Conservation (phyloP, 2,888 invertebrate species). For the Leucophora obtusa region DNA sequence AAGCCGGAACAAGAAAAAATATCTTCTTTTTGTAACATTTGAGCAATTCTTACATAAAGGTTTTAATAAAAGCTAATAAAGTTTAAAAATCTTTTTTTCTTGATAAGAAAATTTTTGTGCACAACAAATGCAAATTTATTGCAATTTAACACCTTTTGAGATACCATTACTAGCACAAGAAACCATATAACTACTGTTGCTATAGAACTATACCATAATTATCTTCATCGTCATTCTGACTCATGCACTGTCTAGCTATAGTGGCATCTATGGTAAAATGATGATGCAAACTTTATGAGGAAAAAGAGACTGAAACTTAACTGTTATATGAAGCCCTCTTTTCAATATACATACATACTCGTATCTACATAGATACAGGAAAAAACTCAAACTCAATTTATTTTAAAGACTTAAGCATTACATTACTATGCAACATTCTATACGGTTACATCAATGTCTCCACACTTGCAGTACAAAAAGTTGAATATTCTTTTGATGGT, state of each 20-base stretch:
- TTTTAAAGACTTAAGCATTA: conserved; percentile 54
- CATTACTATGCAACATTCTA: conserved; percentile 31
- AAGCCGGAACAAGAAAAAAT: no score
- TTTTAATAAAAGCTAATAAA: no score
- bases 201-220: conserved; percentile 19
- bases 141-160: conserved; percentile 41
- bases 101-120: background rate
- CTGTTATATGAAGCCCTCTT: background rate
- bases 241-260: background rate
- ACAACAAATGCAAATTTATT: conserved; percentile 20
- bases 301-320: background rate
- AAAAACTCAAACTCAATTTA: conserved; percentile 32
- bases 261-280: background rate
- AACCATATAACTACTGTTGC: background rate
- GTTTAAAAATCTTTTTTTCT: no score
- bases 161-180: background rate
- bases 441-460: background rate
- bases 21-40: no score
- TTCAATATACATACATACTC: background rate
- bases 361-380: background rate
- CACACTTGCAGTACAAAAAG: background rate
- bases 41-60: no score
- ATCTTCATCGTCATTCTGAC: conserved; percentile 4
- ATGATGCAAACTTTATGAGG: background rate
- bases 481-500: conserved; percentile 5